Percentiles rank a stretch among this genome's conserved stretches.
These are phyloP conservation scores for Caenorhabditis sp. DNA, from an alignment of 2,888 invertebrate genomes.

Conservation along the genomic window DNA sequence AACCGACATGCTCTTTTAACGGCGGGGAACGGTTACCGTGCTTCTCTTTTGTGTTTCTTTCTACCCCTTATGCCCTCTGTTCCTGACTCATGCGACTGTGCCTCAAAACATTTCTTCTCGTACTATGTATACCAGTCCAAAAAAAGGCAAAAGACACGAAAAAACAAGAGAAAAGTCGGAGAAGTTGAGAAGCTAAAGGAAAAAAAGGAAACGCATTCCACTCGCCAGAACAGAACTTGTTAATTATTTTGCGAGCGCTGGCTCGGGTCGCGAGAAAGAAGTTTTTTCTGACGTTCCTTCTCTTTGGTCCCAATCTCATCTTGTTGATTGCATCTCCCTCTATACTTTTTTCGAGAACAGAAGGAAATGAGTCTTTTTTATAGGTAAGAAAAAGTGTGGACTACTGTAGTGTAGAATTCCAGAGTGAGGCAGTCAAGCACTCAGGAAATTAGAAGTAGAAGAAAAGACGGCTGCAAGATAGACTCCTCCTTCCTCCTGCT, in stretches of 20 bases:
- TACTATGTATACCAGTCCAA: slow-evolving; percentile 34
- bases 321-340: slow-evolving; percentile 56
- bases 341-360: slow-evolving; percentile 27
- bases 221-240: slow-evolving; percentile 38
- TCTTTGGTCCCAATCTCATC: slow-evolving; percentile 45
- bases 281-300: slow-evolving; percentile 42
- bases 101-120: slow-evolving; percentile 27
- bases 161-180: slow-evolving; percentile 12
- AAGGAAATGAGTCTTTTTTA: slow-evolving; percentile 54
- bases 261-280: slow-evolving; percentile 2
- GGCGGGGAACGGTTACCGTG: slow-evolving; percentile 42
- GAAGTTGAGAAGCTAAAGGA: slow-evolving; percentile 5
- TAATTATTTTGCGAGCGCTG: slow-evolving; percentile 51
- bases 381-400: slow-evolving; percentile 17
- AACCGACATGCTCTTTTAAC: slow-evolving; percentile 11
- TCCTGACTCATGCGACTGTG: slow-evolving; percentile 34
- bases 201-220: slow-evolving; percentile 24
- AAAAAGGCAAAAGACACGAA: slow-evolving; percentile 7
- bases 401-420: slow-evolving; percentile 21
- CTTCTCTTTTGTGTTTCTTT: slow-evolving; percentile 33
- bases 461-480: neutral
- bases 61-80: slow-evolving; percentile 1
- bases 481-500: neutral
- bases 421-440: slow-evolving; percentile 18
- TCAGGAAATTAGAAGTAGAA: slow-evolving; percentile 43